Conservation (phyloP, 92 coral and sea anemone genomes). For the Actinernus sp. region DNA sequence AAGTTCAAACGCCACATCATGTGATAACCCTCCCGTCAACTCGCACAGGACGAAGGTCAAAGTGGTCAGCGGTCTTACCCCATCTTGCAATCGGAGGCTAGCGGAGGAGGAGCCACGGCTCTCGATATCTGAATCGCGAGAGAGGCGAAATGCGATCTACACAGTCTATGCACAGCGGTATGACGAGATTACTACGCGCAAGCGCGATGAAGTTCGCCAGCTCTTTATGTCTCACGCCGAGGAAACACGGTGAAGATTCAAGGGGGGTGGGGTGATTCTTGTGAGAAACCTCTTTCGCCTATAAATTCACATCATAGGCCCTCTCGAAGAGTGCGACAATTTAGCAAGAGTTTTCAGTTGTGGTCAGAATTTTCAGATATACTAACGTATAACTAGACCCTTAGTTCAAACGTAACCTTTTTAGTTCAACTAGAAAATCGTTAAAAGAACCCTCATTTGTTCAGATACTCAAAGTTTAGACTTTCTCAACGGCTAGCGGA, state of each 20-base stretch:
- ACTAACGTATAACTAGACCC: no score
- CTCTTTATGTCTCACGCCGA: slow-evolving; percentile 62
- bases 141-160: slow-evolving; percentile 86
- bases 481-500: no score
- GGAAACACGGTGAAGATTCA: not conserved
- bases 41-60: slow-evolving; percentile 65
- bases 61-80: slow-evolving; percentile 80
- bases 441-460: no score
- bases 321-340: no score
- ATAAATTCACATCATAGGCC: no score
- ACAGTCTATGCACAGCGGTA: slow-evolving; percentile 87
- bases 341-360: no score
- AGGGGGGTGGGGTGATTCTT: no score
- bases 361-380: no score
- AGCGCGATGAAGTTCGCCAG: slow-evolving; percentile 76
- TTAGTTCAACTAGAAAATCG: no score
- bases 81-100: slow-evolving; percentile 80
- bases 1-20: slow-evolving; percentile 6
- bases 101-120: slow-evolving; percentile 62
- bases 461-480: no score
- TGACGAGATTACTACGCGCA: slow-evolving; percentile 89
- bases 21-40: slow-evolving; percentile 8
- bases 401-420: no score
- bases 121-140: slow-evolving; percentile 72
- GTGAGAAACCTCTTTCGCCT: no score